Conservation (phyloP, 2,113 vertebrate species). For the Hypocryptadius cinnamomeus region DNA sequence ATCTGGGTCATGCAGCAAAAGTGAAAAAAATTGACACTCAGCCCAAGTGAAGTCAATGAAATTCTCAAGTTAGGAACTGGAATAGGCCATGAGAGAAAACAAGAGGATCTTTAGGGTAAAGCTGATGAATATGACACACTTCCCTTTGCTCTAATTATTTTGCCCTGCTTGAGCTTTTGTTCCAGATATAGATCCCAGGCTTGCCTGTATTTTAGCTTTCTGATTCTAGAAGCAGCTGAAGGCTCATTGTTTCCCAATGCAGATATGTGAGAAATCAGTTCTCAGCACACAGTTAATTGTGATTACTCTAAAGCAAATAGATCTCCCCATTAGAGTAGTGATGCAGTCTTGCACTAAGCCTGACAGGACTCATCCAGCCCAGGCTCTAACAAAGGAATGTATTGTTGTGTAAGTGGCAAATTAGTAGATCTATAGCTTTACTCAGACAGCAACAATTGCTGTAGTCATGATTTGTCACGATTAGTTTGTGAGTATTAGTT, state of each 20-base stretch:
- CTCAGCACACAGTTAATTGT: neutral
- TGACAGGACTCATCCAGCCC: neutral
- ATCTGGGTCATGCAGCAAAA: neutral
- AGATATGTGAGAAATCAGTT: neutral
- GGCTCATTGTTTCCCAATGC: neutral
- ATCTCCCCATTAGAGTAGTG: neutral
- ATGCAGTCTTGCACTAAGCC: neutral
- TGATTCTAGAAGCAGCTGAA: neutral
- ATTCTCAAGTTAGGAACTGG: neutral
- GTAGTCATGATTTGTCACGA: conserved; percentile 31
- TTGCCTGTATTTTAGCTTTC: neutral
- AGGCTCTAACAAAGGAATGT: neutral
- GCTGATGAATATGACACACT: neutral
- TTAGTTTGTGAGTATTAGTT: conserved; percentile 43
- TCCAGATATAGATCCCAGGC: neutral
- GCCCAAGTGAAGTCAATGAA: neutral
- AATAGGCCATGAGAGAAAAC: neutral
- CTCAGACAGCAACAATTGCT: conserved; percentile 18
- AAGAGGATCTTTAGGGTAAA: neutral
- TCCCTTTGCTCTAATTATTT: neutral
- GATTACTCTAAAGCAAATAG: neutral
- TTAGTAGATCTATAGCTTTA: neutral
- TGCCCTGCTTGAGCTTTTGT: neutral
- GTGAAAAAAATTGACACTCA: neutral
- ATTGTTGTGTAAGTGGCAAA: neutral